Evolutionary conservation across 2,113 vertebrate species (phyloP), one percentile per base, ranked within the genome.

Genomic region (Tiliqua scincoides): DNA sequence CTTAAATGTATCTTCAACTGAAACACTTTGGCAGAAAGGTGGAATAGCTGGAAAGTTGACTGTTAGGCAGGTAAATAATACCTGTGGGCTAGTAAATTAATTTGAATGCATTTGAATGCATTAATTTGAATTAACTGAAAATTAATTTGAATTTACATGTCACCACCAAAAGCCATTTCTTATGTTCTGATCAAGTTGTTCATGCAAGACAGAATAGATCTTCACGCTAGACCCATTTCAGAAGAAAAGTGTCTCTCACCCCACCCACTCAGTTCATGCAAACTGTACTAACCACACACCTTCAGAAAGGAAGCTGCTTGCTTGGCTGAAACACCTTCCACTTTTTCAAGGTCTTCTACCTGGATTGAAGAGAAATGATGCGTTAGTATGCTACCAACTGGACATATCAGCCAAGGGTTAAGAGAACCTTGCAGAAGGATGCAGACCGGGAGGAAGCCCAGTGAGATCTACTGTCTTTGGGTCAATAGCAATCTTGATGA

Each of bases 271-370:
- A 7, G 11, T 11, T 48, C 5, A 27, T 61, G 21, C 27, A 52
- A 80, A 79, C 11, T 32, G 52, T 62, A 52, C 30, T 52, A 11
- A 79, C 79, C 57, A 27, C 85, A 35, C 23, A 86, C 85, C 85
- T 74, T 65, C 12, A 86, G 9, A 65, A 86, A 86, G 40, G 85
- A 57, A 21, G 70, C n/a, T 21, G 52, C 54, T 86, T 63, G 77
- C 40, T 73, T 86, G 6, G 37, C 21, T 4, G 85, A 65, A 59
- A 86, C 73, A 32, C 85, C 70, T 4, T 74, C 59, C 21, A 81
- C 35, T 74, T 81, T 81, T 35, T 17, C 78, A 4, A 86, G 70
- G 43, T 86, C 85, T 10, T 86, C 77, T 15, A 86, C 25, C 85
- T 86, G 35, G n/a, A 15, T 30, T 21, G 52, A 65, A 59, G 63